These are phyloP conservation scores for Dipodomys spectabilis DNA, from an alignment of 2,113 vertebrate species.

Conservation along the genomic window DNA sequence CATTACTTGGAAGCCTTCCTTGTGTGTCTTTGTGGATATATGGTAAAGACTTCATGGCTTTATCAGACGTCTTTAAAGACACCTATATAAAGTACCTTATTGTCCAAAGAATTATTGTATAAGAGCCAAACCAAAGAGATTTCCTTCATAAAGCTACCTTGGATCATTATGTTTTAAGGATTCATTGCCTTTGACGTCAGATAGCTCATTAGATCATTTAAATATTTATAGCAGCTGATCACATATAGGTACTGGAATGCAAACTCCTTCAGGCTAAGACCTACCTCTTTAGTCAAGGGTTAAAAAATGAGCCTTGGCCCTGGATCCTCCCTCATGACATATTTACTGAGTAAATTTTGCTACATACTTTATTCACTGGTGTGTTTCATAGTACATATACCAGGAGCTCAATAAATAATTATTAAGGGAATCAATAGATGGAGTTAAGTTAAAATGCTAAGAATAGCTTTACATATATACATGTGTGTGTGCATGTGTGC, in stretches of 20 bases:
- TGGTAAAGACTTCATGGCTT: too few species aligned
- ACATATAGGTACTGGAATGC: not conserved
- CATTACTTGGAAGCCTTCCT: not conserved
- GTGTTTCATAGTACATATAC: not conserved
- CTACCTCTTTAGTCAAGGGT: not conserved
- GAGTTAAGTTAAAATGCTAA: not conserved
- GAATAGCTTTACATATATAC: not conserved
- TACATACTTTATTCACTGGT: not conserved
- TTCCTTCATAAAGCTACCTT: not conserved
- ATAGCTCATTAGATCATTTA: not conserved
- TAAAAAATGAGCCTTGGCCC: not conserved
- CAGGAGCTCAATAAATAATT: not conserved
- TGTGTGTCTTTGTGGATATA: not conserved
- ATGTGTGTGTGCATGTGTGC: not conserved
- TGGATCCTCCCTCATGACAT: not conserved
- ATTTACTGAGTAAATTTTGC: not conserved
- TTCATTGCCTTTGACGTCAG: not conserved
- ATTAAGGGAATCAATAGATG: not conserved
- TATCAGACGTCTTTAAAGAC: too few species aligned
- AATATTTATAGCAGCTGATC: not conserved
- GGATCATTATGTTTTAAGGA: not conserved
- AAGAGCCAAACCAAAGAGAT: not conserved
- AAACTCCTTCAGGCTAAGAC: not conserved
- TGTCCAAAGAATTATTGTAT: not conserved
- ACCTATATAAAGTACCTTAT: too few species aligned